Base-by-base conservation (phyloP, 2,113 vertebrate species). In the Brachypteracias leptosomus region DNA sequence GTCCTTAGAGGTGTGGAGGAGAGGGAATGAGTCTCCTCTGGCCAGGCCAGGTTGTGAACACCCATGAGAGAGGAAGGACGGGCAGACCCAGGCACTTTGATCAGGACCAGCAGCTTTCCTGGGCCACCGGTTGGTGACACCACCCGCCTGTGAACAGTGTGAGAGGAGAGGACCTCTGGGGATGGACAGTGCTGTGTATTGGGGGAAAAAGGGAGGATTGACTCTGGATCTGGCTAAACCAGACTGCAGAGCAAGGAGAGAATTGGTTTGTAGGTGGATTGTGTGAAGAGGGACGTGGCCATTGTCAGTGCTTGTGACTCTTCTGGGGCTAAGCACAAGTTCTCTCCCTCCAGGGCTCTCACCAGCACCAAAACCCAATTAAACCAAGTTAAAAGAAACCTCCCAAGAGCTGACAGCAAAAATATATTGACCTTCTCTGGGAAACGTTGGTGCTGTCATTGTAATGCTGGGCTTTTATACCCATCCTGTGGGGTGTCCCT, bases 261-360 rank as follows among this genome's bases (percentile, higher is more conserved):
- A 19, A 2, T 1, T 1, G 14, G 47, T 25, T 33, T 1, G 0
- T 9, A 13, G 2, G 1, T 18, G 25, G 65, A 4, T 29, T 21
- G 36, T 10, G 52, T 4, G 3, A 16, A 21, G 62, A 71, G 65
- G 71, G 81, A 46, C 19, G 4, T n/a, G 22, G 3, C 71, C 10
- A 1, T 26, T 63, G 72, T 24, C 86, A n/a, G n/a, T 3, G 55
- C 65, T 46, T 40, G 0, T 85, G 76, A 65, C 77, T 90, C 76
- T 68, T 57, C 54, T 44, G 66, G 20, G 49, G 33, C 90, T 29
- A 16, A 83, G 76, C 59, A 10, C 49, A 6, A 73, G 55, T 61
- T 72, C 24, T 35, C 18, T 36, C 66, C 73, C 82, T 75, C 73
- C 51, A 35, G 86, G 77, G 77, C 82, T 90, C 63, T 49, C 55